These are phyloP conservation scores for Lutraria lutraria DNA, from an alignment of 2,888 invertebrate species.

Conservation along the genomic window DNA sequence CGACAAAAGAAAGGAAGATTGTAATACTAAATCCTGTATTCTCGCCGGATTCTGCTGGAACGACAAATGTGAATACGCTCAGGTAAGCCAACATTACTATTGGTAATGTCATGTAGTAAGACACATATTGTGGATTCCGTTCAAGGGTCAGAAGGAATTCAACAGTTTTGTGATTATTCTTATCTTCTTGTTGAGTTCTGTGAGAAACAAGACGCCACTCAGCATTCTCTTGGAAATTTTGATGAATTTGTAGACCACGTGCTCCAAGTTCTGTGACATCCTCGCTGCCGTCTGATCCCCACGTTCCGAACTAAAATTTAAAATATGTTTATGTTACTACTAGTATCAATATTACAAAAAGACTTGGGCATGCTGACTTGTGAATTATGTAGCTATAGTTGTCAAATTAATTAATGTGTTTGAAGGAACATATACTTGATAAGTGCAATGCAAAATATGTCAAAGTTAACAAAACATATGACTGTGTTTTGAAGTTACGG, in stretches of 20 bases:
- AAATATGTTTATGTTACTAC: not conserved
- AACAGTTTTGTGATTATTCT: constrained; percentile 38
- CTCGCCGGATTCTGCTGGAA: constrained; percentile 56
- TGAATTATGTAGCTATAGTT: not conserved
- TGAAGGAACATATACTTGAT: not conserved
- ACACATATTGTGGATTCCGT: constrained; percentile 55
- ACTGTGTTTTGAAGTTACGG: too few species aligned
- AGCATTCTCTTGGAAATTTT: constrained; percentile 53
- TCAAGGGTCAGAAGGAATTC: constrained; percentile 51
- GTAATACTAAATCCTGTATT: constrained; percentile 61
- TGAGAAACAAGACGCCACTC: constrained; percentile 53
- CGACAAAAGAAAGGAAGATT: constrained; percentile 58
- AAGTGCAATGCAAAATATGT: not conserved
- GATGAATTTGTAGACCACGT: constrained; percentile 51
- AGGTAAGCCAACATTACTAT: constrained; percentile 55
- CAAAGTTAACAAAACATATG: too few species aligned
- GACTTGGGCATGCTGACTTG: not conserved
- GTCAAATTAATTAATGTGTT: not conserved
- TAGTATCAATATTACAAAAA: too few species aligned
- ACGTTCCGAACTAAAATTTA: constrained; percentile 59
- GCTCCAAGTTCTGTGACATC: constrained; percentile 47
- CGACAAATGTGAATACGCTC: constrained; percentile 57
- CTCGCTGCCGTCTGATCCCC: constrained; percentile 45
- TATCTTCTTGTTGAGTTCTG: constrained; percentile 28
- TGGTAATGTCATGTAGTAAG: constrained; percentile 62